These are phyloP conservation scores for Stratiomys singularior DNA, from an alignment of 2,888 invertebrate species.

Conservation along the genomic window DNA sequence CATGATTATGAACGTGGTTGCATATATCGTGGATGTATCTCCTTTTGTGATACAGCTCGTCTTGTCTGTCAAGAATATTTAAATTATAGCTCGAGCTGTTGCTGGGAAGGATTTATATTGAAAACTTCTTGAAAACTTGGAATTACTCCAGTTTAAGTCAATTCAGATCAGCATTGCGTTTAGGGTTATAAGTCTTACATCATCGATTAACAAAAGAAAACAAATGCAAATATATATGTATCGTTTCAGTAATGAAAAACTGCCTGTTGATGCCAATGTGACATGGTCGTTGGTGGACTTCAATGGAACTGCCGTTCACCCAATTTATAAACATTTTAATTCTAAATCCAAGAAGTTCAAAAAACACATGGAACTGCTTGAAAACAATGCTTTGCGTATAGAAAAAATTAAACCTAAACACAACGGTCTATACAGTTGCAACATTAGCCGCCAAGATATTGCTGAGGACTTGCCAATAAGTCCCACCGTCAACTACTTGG, in stretches of 20 bases:
- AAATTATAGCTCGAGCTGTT: too few species aligned
- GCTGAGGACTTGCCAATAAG: slow-evolving; percentile 19
- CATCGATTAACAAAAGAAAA: too few species aligned
- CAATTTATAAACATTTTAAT: slow-evolving; percentile 16
- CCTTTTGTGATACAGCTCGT: too few species aligned
- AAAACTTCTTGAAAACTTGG: too few species aligned
- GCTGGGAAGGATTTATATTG: too few species aligned
- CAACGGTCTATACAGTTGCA: slow-evolving; percentile 44
- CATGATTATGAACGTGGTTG: too few species aligned
- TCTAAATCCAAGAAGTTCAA: slow-evolving; percentile 42
- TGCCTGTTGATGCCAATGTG: background rate
- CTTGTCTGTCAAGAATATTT: too few species aligned
- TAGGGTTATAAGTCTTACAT: too few species aligned
- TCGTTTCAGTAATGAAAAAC: slow-evolving; percentile 23
- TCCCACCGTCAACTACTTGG: slow-evolving; percentile 34
- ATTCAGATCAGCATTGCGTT: too few species aligned
- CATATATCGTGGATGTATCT: too few species aligned
- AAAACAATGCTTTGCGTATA: slow-evolving; percentile 37
- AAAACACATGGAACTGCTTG: slow-evolving; percentile 35
- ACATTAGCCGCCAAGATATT: background rate
- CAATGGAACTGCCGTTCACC: background rate
- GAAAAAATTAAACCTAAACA: slow-evolving; percentile 28
- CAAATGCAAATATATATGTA: too few species aligned
- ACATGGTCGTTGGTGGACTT: slow-evolving; percentile 40
- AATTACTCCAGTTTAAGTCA: too few species aligned